These are phyloP conservation scores for Bubo blakistoni DNA, from an alignment of 2,113 vertebrate genomes.

Conservation along the genomic window DNA sequence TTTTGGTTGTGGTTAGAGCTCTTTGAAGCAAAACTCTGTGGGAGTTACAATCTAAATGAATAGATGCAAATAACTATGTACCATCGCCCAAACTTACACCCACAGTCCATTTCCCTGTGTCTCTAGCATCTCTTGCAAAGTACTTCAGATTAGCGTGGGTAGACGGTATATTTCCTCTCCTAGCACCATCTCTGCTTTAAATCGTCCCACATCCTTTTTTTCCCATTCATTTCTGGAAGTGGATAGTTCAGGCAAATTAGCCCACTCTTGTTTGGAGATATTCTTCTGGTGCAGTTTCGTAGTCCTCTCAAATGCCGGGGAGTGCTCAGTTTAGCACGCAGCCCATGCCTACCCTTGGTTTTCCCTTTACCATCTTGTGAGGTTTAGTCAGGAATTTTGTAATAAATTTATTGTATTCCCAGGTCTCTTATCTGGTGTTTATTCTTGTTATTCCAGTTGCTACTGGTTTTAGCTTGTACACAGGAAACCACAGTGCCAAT, in stretches of 20 bases:
- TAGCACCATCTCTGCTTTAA: not conserved
- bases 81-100: not conserved
- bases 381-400: constrained; percentile 15
- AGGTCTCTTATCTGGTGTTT: constrained; percentile 73
- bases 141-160: not conserved
- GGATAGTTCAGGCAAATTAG: not conserved
- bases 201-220: not conserved
- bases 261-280: not conserved
- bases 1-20: not conserved
- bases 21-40: not conserved
- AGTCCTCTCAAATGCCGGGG: not conserved
- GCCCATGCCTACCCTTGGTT: not conserved
- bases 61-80: not conserved
- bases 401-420: constrained; percentile 55
- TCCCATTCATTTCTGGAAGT: not conserved
- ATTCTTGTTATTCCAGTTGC: constrained; percentile 77
- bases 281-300: not conserved
- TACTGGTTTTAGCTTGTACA: constrained; percentile 78
- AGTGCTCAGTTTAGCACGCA: fast-evolving
- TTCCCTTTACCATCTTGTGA: not conserved
- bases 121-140: not conserved
- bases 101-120: not conserved
- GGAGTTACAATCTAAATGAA: not conserved
- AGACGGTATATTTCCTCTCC: not conserved
- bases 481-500: constrained; percentile 80